Evolutionary conservation across 1,140 invertebrate species (phyloP).

Genomic region (Lysiphlebus fabarum): DNA sequence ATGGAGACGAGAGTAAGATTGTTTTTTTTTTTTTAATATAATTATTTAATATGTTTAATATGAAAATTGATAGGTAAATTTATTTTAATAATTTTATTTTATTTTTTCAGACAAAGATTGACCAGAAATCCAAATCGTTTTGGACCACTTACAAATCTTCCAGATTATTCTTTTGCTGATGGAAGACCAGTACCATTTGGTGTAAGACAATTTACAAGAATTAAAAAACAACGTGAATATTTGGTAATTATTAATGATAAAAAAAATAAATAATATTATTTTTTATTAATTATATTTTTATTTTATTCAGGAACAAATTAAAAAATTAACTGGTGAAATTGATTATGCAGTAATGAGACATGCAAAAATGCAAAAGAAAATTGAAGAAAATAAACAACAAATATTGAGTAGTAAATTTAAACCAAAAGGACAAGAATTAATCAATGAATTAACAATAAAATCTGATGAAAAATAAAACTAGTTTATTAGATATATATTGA

Average conservation of each 20-base stretch:
- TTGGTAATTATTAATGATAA: conserved; percentile 42
- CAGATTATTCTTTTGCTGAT: conserved; percentile 72
- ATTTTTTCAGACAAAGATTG: conserved; percentile 52
- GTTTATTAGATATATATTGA: conserved; percentile 5
- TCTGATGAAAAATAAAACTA: conserved; percentile 23
- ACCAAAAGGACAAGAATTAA: conserved; percentile 58
- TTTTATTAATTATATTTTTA: conserved; percentile 10
- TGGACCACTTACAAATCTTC: conserved; percentile 66
- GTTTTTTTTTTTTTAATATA: too few species aligned
- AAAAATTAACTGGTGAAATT: conserved; percentile 61
- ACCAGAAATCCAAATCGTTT: conserved; percentile 63
- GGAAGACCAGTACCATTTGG: conserved; percentile 67
- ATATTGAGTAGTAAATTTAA: conserved; percentile 67
- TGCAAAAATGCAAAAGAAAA: conserved; percentile 48
- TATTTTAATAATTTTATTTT: neutral
- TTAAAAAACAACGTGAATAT: conserved; percentile 61
- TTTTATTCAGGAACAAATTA: conserved; percentile 58
- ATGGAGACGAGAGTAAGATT: conserved; percentile 21
- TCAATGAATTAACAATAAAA: neutral
- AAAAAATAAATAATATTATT: conserved; percentile 6
- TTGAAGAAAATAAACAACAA: conserved; percentile 53
- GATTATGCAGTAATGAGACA: conserved; percentile 69
- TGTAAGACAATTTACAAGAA: conserved; percentile 58
- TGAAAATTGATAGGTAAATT: too few species aligned
- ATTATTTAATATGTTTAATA: too few species aligned